phyloP scores from a whole-genome alignment of 2,888 invertebrate species.

The Drosophila sordidula region DNA sequence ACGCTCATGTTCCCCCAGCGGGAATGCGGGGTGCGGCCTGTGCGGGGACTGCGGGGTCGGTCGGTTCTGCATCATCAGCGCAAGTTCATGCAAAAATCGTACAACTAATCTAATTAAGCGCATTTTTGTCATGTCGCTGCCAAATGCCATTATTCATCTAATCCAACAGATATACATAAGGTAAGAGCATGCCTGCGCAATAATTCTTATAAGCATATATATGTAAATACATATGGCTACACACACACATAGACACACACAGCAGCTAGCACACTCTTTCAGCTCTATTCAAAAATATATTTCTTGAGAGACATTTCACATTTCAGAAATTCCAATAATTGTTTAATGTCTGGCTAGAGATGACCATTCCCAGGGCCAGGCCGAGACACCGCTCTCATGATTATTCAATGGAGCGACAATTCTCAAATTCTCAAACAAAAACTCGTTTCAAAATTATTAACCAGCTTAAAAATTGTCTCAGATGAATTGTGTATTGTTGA shows the following conservation, averaged over 20 bases:
- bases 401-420: no score
- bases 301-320: constrained; percentile 36
- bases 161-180: constrained; percentile 45
- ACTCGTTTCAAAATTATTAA: no score
- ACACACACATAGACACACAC: not conserved
- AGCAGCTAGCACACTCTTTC: constrained; percentile 35
- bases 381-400: not conserved
- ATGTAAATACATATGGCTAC: constrained; percentile 1
- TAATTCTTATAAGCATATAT: constrained; percentile 19
- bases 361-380: constrained; percentile 6
- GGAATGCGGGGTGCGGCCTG: not conserved
- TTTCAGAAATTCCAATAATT: constrained; percentile 65
- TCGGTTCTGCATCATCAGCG: constrained; percentile 57
- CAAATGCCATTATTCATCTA: constrained; percentile 66
- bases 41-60: not conserved
- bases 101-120: constrained; percentile 77
- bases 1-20: constrained; percentile 36
- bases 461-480: no score
- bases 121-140: constrained; percentile 72
- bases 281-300: constrained; percentile 43
- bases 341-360: constrained; percentile 30
- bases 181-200: constrained; percentile 25
- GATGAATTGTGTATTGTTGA: no score
- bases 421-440: no score
- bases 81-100: constrained; percentile 65